phyloP scores from a whole-genome alignment of 64 coral and sea anemone genomes.

The Dendronephthya gigantea region DNA sequence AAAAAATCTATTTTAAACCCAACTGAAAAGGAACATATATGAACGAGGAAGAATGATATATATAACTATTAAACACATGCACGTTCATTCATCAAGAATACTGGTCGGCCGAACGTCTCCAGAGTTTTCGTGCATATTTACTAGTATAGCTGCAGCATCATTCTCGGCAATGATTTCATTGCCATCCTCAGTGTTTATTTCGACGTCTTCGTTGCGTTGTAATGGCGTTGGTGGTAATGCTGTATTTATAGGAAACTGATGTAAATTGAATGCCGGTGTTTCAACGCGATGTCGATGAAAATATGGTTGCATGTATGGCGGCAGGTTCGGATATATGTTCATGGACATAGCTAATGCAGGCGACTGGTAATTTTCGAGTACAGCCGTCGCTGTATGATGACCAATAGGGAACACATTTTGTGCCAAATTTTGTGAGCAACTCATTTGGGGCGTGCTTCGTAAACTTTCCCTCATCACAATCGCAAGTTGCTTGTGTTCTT shows the following conservation, averaged over 20 bases:
- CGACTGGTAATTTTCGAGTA: not conserved
- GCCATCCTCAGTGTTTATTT: not conserved
- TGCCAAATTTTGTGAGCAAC: not conserved
- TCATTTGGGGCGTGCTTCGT: slow-evolving; percentile 7
- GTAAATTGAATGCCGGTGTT: not conserved
- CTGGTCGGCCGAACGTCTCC: not conserved
- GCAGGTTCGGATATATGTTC: not conserved
- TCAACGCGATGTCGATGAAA: slow-evolving; percentile 10
- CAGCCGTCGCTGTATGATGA: not conserved
- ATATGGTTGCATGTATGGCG: slow-evolving; percentile 19
- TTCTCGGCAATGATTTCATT: not conserved
- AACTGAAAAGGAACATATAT: not conserved
- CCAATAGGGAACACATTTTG: not conserved
- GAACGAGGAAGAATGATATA: not conserved
- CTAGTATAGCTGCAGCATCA: slow-evolving; percentile 1
- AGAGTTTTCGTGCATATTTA: not conserved
- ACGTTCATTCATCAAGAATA: not conserved
- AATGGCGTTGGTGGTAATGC: not conserved
- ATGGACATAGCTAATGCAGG: not conserved
- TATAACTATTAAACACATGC: not conserved
- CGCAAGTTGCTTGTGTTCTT: not conserved
- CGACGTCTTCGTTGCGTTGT: not conserved
- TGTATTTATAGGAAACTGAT: not conserved
- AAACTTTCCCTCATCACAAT: slow-evolving; percentile 1
- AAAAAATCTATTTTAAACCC: not conserved